phyloP scores from a whole-genome alignment of 1,140 invertebrate genomes.

The Limonius californicus region DNA sequence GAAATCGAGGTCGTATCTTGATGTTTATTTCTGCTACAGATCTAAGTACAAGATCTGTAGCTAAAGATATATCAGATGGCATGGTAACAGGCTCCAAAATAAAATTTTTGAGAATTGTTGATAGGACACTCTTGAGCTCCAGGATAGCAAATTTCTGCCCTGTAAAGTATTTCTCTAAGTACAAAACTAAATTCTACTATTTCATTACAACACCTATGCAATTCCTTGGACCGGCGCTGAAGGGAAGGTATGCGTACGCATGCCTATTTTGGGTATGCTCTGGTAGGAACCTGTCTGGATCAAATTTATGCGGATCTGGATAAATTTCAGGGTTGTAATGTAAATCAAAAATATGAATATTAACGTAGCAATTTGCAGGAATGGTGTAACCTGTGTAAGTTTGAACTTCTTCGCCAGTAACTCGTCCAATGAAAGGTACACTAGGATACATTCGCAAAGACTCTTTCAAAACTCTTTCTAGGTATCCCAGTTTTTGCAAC shows the following conservation, averaged over 20 bases:
- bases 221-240: slow-evolving; percentile 63
- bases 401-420: slow-evolving; percentile 49
- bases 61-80: not conserved
- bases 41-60: not conserved
- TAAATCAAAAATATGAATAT: slow-evolving; percentile 46
- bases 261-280: slow-evolving; percentile 53
- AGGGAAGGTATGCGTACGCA: slow-evolving; percentile 59
- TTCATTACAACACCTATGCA: slow-evolving; percentile 53
- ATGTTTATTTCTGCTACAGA: not conserved
- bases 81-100: not conserved
- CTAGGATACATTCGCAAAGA: slow-evolving; percentile 61
- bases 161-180: not conserved
- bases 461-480: slow-evolving; percentile 63
- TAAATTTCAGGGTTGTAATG: slow-evolving; percentile 54
- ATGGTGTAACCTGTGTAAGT: slow-evolving; percentile 39
- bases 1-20: not conserved
- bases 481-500: slow-evolving; percentile 58
- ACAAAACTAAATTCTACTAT: not conserved
- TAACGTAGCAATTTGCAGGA: slow-evolving; percentile 45
- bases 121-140: not conserved
- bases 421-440: slow-evolving; percentile 62
- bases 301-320: slow-evolving; percentile 57
- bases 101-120: not conserved
- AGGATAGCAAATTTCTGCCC: not conserved
- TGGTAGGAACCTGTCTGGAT: slow-evolving; percentile 65